Conservation (phyloP, 2,797 vertebrate species). For the Acridotheres tristis region DNA sequence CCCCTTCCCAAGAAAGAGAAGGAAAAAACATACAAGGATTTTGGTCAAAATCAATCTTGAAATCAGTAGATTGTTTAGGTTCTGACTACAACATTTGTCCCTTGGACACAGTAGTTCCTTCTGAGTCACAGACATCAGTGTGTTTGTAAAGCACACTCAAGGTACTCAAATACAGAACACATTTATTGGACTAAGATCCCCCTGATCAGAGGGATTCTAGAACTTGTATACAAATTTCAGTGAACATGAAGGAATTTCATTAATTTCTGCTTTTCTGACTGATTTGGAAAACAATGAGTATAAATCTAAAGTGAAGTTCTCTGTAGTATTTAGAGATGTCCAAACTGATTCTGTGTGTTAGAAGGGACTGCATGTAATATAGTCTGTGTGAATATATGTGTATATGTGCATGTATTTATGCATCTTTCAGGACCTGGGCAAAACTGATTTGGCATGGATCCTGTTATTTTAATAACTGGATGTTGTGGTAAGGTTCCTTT, state of each 20-base stretch:
- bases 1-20: background rate
- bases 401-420: background rate
- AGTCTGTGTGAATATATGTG: background rate
- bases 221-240: background rate
- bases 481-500: background rate
- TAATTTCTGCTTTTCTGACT: background rate
- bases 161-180: background rate
- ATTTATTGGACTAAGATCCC: background rate
- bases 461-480: background rate
- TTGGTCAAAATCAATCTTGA: background rate
- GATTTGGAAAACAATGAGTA: background rate
- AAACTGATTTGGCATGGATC: background rate
- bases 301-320: background rate
- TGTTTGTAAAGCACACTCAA: background rate
- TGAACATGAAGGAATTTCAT: background rate
- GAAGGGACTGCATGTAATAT: background rate
- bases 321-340: background rate
- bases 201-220: background rate
- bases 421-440: background rate
- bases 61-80: background rate
- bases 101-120: background rate
- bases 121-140: background rate
- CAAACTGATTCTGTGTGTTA: background rate
- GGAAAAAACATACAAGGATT: background rate
- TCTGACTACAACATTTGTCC: background rate